phyloP scores from a whole-genome alignment of 2,797 vertebrate genomes.

The Pagetopsis macropterus region DNA sequence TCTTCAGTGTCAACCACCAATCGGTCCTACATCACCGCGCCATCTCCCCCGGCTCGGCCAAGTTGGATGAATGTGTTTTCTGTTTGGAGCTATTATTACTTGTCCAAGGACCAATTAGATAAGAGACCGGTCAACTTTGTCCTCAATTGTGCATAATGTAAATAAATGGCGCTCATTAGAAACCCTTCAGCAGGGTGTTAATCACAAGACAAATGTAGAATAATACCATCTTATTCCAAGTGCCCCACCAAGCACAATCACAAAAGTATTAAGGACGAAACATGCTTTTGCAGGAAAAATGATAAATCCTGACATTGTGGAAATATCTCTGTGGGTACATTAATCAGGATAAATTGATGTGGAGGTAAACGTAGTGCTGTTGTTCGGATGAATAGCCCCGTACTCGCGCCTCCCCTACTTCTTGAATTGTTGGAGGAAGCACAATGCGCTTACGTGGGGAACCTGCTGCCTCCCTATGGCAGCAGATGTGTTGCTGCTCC shows the following conservation, averaged over 20 bases:
- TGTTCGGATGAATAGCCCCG: constrained; percentile 35
- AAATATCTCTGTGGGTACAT: constrained; percentile 21
- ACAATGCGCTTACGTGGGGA: constrained; percentile 36
- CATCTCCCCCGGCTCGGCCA: constrained; percentile 19
- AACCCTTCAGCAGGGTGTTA: constrained; percentile 36
- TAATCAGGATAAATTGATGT: constrained; percentile 39
- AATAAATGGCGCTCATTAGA: constrained; percentile 64
- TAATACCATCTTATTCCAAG: constrained; percentile 29
- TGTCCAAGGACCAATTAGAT: constrained; percentile 45
- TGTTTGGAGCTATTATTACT: constrained; percentile 35
- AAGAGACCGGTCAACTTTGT: constrained; percentile 34
- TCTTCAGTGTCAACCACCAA: constrained; percentile 40
- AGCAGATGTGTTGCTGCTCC: constrained; percentile 32
- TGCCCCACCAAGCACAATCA: background rate
- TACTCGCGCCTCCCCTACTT: background rate
- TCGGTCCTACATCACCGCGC: constrained; percentile 40
- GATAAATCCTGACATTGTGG: constrained; percentile 8
- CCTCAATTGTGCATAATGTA: constrained; percentile 54
- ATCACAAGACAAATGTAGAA: constrained; percentile 34
- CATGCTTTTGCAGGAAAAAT: background rate
- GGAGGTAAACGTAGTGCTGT: constrained; percentile 12
- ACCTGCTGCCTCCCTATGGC: constrained; percentile 27
- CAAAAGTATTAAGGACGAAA: constrained; percentile 2
- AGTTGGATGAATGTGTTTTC: constrained; percentile 57
- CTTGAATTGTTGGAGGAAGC: constrained; percentile 36